Percentiles rank a stretch among this genome's conserved stretches.
These are phyloP conservation scores for Martes flavigula DNA, from an alignment of 2,797 vertebrate species.

Conservation along the genomic window DNA sequence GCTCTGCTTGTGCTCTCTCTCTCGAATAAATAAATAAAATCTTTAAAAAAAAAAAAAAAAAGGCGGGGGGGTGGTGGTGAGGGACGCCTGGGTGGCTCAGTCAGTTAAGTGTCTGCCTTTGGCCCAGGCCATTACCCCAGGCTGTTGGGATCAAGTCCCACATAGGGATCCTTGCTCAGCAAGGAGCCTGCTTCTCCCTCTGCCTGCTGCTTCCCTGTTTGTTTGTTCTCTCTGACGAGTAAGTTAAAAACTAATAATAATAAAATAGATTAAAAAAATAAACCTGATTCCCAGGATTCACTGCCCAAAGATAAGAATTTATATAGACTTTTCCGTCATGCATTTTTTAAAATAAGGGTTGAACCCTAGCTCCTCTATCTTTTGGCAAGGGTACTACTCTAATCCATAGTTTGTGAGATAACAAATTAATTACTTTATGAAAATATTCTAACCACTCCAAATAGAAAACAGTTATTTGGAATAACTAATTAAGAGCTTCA, in stretches of 20 bases:
- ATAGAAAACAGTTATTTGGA: slow-evolving; percentile 26
- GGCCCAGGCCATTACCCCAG: too few species aligned
- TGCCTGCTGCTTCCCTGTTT: not conserved
- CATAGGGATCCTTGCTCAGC: not conserved
- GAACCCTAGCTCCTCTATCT: not conserved
- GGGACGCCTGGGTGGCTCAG: too few species aligned
- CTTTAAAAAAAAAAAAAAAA: too few species aligned
- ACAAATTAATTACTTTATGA: slow-evolving; percentile 1
- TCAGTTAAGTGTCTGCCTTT: too few species aligned
- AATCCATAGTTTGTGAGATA: not conserved
- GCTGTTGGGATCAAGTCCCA: not conserved
- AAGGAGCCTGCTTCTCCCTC: not conserved
- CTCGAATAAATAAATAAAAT: too few species aligned
- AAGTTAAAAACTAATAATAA: not conserved
- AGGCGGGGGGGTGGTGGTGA: fast-evolving
- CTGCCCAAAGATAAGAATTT: not conserved
- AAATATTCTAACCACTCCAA: not conserved
- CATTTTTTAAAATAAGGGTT: not conserved
- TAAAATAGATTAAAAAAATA: not conserved
- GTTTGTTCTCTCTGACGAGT: not conserved
- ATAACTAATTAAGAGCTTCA: not conserved
- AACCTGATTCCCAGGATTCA: not conserved
- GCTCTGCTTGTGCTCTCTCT: not conserved
- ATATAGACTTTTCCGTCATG: not conserved
- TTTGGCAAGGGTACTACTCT: not conserved